Conservation (phyloP, 2,797 vertebrate genomes). For the Hippocampus kuda region DNA sequence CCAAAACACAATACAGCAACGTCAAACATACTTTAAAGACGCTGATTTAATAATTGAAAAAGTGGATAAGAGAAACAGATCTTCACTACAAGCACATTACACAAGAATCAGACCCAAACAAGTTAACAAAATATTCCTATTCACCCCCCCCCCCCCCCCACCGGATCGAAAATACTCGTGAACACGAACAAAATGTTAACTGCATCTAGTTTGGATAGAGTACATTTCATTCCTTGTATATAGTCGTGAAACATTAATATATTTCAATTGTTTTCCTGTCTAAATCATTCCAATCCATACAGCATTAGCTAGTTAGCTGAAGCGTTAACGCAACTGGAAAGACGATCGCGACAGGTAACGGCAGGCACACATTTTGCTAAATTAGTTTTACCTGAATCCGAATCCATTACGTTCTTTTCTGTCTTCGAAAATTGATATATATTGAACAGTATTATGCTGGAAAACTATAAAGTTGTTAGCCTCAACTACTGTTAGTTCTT, state of each 20-base stretch:
- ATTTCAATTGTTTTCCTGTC: background rate
- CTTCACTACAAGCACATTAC: background rate
- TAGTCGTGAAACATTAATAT: background rate
- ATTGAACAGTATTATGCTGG: background rate
- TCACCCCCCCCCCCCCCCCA: background rate
- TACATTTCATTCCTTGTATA: background rate
- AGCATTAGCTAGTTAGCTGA: slow-evolving; percentile 34
- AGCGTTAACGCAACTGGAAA: background rate
- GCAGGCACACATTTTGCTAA: background rate
- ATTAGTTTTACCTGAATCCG: slow-evolving; percentile 57
- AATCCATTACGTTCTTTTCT: slow-evolving; percentile 39
- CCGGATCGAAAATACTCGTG: background rate
- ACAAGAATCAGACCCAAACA: background rate
- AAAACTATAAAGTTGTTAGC: background rate
- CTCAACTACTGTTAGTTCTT: background rate
- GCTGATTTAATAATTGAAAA: background rate
- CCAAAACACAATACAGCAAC: background rate
- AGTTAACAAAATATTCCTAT: background rate
- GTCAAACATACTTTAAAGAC: background rate
- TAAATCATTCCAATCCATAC: slow-evolving; percentile 3
- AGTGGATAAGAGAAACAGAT: background rate
- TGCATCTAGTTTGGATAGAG: background rate
- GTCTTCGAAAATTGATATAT: too few relatives aligned
- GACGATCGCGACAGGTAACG: background rate
- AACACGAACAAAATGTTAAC: background rate